These are phyloP conservation scores for Chironomus riparius DNA, from an alignment of 2,888 invertebrate species.

Conservation along the genomic window DNA sequence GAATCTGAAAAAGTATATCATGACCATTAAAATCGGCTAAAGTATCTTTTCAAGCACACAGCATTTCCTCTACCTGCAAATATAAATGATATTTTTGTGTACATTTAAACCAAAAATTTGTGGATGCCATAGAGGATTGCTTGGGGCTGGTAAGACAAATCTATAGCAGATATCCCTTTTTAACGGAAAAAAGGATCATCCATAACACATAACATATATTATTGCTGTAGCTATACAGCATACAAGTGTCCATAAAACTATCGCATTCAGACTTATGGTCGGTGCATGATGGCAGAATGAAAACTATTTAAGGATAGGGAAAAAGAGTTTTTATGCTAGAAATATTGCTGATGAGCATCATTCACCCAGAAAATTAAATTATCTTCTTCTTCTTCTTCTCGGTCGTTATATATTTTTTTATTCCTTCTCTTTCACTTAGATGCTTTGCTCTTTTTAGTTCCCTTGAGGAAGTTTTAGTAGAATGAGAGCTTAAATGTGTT, in stretches of 20 bases:
- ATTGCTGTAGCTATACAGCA: not conserved
- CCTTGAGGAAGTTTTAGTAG: too few species aligned
- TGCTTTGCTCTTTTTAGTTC: not conserved
- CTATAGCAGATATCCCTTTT: not conserved
- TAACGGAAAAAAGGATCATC: not conserved
- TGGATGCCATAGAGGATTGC: too few species aligned
- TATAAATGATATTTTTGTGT: not conserved
- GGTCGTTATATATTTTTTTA: not conserved
- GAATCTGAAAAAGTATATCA: not conserved
- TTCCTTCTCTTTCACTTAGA: not conserved
- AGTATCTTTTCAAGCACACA: not conserved
- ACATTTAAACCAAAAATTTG: not conserved
- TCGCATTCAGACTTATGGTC: not conserved
- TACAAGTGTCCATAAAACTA: not conserved
- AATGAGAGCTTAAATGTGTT: too few species aligned
- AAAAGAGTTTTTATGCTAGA: too few species aligned
- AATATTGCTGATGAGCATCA: slow-evolving; percentile 8
- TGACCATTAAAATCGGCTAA: not conserved
- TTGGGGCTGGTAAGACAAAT: not conserved
- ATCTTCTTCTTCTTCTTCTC: not conserved
- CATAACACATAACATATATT: not conserved
- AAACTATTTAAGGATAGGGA: too few species aligned
- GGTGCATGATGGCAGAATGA: not conserved
- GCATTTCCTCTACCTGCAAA: not conserved
- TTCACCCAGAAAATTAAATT: slow-evolving; percentile 23